These are phyloP conservation scores for Podarcis raffonei DNA, from an alignment of 2,113 vertebrate species.

Conservation along the genomic window DNA sequence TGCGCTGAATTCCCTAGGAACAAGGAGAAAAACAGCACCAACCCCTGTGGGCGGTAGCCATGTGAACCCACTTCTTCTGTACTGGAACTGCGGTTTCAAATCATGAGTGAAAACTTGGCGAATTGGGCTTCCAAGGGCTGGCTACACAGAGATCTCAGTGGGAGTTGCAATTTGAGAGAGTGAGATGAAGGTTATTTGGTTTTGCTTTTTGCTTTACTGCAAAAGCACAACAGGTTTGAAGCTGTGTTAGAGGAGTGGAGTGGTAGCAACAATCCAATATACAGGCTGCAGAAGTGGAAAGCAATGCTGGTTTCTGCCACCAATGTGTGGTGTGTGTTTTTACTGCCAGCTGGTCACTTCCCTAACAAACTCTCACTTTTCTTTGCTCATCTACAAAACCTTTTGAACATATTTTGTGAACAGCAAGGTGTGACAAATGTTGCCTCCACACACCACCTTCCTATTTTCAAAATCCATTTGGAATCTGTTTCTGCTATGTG, in stretches of 20 bases:
- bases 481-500: neutral
- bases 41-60: neutral
- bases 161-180: neutral
- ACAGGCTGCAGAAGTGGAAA: neutral
- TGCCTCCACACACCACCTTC: neutral
- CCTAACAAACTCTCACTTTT: neutral
- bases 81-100: neutral
- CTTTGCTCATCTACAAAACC: neutral
- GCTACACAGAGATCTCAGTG: neutral
- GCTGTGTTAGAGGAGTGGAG: neutral
- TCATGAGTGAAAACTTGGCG: neutral
- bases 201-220: neutral
- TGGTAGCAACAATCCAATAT: neutral
- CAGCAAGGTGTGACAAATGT: neutral
- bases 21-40: neutral
- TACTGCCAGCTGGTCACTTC: neutral
- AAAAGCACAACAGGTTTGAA: neutral
- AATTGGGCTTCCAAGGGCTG: neutral
- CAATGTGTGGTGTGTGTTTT: slow-evolving; percentile 2
- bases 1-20: neutral
- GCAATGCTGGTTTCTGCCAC: neutral
- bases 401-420: too few species aligned
- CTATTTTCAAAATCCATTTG: neutral
- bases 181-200: neutral
- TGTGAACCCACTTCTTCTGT: neutral